These are phyloP conservation scores for Sminthurides bifidus DNA, from an alignment of 1,140 invertebrate species.

Conservation along the genomic window DNA sequence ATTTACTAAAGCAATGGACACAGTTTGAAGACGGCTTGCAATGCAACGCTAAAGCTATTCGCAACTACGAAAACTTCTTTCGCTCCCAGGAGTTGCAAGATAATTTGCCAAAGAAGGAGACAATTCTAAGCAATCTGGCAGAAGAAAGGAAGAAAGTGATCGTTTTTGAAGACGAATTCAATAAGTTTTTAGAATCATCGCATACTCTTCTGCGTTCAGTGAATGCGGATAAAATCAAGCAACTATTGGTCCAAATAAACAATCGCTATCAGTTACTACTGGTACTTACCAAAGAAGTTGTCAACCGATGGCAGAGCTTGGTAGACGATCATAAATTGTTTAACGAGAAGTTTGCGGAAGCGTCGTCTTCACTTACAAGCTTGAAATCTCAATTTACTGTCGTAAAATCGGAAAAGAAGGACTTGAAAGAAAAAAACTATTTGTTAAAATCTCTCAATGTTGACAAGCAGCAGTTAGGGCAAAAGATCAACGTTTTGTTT, in stretches of 20 bases:
- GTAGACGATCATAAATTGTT: constrained; percentile 74
- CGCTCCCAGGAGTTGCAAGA: constrained; percentile 71
- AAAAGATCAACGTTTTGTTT: constrained; percentile 57
- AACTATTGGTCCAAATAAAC: constrained; percentile 75
- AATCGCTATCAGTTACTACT: constrained; percentile 75
- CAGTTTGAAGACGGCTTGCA: constrained; percentile 73
- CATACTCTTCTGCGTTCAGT: constrained; percentile 71
- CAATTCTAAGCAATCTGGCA: constrained; percentile 57
- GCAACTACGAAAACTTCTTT: constrained; percentile 65
- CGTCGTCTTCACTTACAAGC: constrained; percentile 60
- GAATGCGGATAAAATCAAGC: constrained; percentile 71
- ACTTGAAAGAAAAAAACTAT: constrained; percentile 46
- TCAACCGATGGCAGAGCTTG: constrained; percentile 71
- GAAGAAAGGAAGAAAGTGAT: constrained; percentile 60
- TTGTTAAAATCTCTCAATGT: constrained; percentile 61
- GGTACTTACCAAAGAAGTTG: constrained; percentile 71
- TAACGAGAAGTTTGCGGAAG: constrained; percentile 59
- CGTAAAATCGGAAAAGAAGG: constrained; percentile 39
- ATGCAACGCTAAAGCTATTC: constrained; percentile 69
- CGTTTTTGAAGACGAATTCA: constrained; percentile 61
- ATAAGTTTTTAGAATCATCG: constrained; percentile 79
- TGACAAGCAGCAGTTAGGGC: constrained; percentile 70
- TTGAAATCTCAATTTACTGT: constrained; percentile 59
- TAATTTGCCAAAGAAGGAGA: constrained; percentile 65
- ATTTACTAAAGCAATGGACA: constrained; percentile 67